Conservation (phyloP, 2,888 invertebrate species). For the Biston betularia region DNA sequence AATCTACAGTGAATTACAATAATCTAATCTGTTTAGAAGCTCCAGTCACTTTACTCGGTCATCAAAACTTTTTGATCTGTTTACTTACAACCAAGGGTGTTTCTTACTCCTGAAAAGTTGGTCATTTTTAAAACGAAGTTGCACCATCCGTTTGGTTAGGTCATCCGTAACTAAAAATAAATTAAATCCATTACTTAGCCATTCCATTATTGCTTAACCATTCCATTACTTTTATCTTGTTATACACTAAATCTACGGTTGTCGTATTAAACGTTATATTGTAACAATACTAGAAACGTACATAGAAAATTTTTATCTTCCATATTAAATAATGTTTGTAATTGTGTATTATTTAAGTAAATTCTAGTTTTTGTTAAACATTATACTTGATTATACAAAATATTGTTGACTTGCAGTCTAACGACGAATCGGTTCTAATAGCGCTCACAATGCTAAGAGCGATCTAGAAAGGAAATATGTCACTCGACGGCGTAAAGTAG, state of each 20-base stretch:
- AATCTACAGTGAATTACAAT: not conserved
- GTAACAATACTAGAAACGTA: slow-evolving; percentile 16
- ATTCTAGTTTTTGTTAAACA: too few relatives aligned
- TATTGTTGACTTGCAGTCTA: too few relatives aligned
- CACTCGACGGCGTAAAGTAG: too few relatives aligned
- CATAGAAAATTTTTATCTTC: slow-evolving; percentile 58
- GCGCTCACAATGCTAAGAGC: too few relatives aligned
- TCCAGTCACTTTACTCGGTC: not conserved
- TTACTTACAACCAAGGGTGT: slow-evolving; percentile 78
- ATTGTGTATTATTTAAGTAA: too few relatives aligned
- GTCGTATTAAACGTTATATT: too few relatives aligned
- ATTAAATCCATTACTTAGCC: slow-evolving; percentile 1
- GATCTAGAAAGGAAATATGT: too few relatives aligned
- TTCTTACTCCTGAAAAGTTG: slow-evolving; percentile 78
- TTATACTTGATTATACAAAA: too few relatives aligned
- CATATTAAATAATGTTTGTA: slow-evolving; percentile 50
- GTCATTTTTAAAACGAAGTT: slow-evolving; percentile 75
- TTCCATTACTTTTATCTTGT: too few relatives aligned
- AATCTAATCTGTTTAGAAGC: not conserved
- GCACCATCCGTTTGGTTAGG: slow-evolving; percentile 69
- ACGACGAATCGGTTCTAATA: too few relatives aligned
- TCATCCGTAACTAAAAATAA: slow-evolving; percentile 70
- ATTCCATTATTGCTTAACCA: too few relatives aligned
- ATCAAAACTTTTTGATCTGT: not conserved
- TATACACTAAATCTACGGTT: too few relatives aligned